Evolutionary conservation across 2,113 vertebrate species (phyloP).

Genomic region (Urocynchramus pylzowi): DNA sequence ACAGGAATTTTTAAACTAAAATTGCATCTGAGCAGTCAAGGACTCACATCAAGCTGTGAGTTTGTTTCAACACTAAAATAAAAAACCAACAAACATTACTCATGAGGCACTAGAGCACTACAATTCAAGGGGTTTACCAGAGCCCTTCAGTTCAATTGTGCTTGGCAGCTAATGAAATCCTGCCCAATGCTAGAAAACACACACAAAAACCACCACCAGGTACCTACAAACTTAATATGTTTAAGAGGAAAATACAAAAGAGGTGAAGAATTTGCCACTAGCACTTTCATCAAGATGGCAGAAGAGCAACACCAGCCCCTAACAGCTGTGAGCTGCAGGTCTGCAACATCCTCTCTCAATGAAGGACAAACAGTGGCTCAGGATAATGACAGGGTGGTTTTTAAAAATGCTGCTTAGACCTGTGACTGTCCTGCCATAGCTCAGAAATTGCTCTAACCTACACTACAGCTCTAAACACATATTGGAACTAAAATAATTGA

Average conservation of each 20-base stretch:
- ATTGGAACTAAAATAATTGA: rapidly evolving
- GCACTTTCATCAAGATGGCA: background rate
- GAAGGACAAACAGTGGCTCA: background rate
- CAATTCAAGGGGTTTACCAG: background rate
- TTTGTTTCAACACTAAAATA: background rate
- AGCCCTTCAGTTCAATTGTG: background rate
- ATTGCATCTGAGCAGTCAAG: background rate
- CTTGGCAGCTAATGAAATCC: background rate
- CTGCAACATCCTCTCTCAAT: background rate
- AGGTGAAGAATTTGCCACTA: background rate
- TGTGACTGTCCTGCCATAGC: rapidly evolving
- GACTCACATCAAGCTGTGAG: background rate
- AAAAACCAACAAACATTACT: background rate
- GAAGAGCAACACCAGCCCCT: background rate
- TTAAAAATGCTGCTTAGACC: background rate
- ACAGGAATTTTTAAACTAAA: background rate
- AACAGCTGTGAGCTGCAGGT: background rate
- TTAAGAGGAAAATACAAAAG: background rate
- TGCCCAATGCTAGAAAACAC: background rate
- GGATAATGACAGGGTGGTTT: rapidly evolving
- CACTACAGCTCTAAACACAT: background rate
- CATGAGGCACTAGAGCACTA: background rate
- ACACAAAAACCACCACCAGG: rapidly evolving
- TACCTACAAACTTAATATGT: background rate
- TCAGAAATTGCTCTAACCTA: background rate